These are phyloP conservation scores for Platygyra sinensis DNA, from an alignment of 64 coral and sea anemone species.

Conservation along the genomic window DNA sequence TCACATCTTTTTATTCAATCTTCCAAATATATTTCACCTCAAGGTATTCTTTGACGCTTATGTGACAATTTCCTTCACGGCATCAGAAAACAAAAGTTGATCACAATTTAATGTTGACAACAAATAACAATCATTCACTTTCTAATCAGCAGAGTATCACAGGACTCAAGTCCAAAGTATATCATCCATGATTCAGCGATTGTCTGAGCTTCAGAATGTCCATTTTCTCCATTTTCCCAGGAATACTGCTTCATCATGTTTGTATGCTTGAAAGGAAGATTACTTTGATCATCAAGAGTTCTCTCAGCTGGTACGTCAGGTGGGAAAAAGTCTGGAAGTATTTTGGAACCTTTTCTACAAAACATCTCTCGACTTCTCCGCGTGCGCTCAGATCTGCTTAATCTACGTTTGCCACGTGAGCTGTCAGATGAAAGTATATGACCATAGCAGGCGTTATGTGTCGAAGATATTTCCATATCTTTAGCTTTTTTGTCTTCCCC, in stretches of 20 bases:
- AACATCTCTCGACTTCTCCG: conserved; percentile 8
- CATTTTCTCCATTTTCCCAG: conserved; percentile 28
- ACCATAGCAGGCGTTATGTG: conserved; percentile 5
- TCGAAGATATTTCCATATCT: conserved; percentile 13
- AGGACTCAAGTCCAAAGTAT: conserved; percentile 12
- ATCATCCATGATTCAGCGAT: conserved; percentile 47
- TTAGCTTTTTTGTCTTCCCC: neutral
- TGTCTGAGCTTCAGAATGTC: neutral
- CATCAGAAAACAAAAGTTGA: too few species aligned
- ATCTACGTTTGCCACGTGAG: conserved; percentile 1
- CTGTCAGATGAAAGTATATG: neutral
- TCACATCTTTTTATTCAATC: too few species aligned
- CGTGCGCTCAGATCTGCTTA: neutral
- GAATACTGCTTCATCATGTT: neutral
- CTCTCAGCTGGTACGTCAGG: neutral
- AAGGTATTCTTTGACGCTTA: neutral
- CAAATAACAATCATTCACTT: too few species aligned
- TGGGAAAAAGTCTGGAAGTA: conserved; percentile 38
- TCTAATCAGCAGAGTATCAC: neutral
- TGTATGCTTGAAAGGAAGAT: neutral
- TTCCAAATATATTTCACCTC: neutral
- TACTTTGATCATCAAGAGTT: neutral
- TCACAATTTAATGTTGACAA: too few species aligned
- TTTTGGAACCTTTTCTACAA: conserved; percentile 25
- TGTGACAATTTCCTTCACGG: too few species aligned